These are phyloP conservation scores for Phycodurus eques DNA, from an alignment of 2,113 vertebrate species.

Conservation along the genomic window DNA sequence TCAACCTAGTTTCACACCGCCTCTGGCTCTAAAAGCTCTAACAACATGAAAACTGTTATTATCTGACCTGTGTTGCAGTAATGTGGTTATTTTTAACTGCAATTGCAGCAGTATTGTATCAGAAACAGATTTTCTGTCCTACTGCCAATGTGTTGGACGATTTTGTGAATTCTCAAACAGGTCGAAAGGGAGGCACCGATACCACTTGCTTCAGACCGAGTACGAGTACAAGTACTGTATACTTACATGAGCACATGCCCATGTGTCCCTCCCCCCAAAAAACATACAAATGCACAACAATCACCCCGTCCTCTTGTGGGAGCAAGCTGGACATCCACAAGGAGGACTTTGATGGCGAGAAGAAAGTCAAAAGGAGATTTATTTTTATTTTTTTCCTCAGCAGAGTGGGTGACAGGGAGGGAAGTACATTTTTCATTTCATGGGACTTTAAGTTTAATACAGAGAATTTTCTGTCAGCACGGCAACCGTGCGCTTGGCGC, in stretches of 20 bases:
- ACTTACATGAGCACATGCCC: too few relatives aligned
- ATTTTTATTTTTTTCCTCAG: not conserved
- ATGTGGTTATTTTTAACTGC: not conserved
- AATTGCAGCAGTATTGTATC: not conserved
- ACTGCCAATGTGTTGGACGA: too few relatives aligned
- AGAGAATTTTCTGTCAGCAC: constrained; percentile 17
- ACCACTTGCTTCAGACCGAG: too few relatives aligned
- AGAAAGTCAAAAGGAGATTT: not conserved
- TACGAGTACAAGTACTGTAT: too few relatives aligned
- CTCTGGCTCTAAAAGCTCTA: not conserved
- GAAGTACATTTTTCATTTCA: constrained; percentile 39
- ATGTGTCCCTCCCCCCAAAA: not conserved
- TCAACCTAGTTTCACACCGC: not conserved
- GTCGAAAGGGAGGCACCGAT: too few relatives aligned
- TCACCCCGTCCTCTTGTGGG: not conserved
- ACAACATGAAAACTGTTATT: not conserved
- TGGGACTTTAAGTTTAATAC: constrained; percentile 44
- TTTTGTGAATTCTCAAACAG: too few relatives aligned
- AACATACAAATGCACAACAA: not conserved
- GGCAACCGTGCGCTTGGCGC: constrained; percentile 20
- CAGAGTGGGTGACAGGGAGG: constrained; percentile 10
- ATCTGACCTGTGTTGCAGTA: not conserved
- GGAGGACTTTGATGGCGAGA: not conserved
- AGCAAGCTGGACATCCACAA: not conserved
- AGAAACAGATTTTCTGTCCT: too few relatives aligned